Evolutionary conservation across 2,888 invertebrate species (phyloP).

Genomic region (Andrena praecox): DNA sequence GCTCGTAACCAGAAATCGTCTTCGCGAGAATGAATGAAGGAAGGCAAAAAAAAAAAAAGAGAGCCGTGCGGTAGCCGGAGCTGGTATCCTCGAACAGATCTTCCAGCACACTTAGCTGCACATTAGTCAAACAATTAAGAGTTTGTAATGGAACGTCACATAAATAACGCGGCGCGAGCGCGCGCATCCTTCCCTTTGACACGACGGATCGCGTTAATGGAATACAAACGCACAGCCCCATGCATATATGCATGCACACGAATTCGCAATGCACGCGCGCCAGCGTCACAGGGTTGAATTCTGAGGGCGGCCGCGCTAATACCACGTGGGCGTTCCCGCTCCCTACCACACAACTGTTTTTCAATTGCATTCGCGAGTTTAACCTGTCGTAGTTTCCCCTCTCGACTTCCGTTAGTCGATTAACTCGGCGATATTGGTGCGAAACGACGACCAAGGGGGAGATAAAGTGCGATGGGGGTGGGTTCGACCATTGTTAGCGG

Average conservation of each 20-base stretch:
- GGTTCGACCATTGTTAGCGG: background rate
- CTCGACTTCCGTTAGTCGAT: slow-evolving; percentile 15
- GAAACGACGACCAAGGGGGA: too few relatives aligned
- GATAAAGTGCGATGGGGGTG: background rate
- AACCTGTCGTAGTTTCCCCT: slow-evolving; percentile 61
- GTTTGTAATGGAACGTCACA: slow-evolving; percentile 83
- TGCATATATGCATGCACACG: slow-evolving; percentile 57
- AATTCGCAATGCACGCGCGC: slow-evolving; percentile 52
- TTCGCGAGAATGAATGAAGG: slow-evolving; percentile 22
- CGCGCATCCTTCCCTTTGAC: slow-evolving; percentile 53
- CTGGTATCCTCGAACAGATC: slow-evolving; percentile 18
- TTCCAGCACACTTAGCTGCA: slow-evolving; percentile 71
- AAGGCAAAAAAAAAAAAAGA: background rate
- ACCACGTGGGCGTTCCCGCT: slow-evolving; percentile 81
- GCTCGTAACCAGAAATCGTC: slow-evolving; percentile 55
- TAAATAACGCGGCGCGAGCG: slow-evolving; percentile 74
- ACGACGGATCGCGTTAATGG: slow-evolving; percentile 71
- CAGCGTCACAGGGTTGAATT: slow-evolving; percentile 58
- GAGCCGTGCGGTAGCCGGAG: background rate
- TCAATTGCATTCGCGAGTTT: slow-evolving; percentile 68
- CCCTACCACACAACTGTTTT: slow-evolving; percentile 73
- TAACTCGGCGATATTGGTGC: background rate
- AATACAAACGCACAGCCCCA: slow-evolving; percentile 56
- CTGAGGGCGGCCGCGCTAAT: slow-evolving; percentile 72
- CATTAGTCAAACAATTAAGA: slow-evolving; percentile 84